These are phyloP conservation scores for Aplochiton taeniatus DNA, from an alignment of 2,797 vertebrate genomes.

Conservation along the genomic window DNA sequence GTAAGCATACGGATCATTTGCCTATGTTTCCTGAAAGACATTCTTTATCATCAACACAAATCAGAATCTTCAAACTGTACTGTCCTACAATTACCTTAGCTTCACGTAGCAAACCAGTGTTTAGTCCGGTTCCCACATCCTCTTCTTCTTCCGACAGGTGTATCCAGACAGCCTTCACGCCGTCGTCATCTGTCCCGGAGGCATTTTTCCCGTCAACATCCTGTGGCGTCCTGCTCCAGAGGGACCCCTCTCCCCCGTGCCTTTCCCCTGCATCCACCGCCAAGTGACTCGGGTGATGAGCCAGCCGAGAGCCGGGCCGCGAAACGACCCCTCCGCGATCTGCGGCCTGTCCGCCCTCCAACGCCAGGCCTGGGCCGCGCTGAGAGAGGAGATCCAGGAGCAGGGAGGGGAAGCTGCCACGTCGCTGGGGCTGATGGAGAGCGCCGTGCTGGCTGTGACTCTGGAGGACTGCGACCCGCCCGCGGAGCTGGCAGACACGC, in stretches of 20 bases:
- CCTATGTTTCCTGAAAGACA: no score
- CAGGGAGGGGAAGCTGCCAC: constrained; percentile 55
- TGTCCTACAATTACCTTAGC: no score
- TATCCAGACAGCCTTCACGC: constrained; percentile 79
- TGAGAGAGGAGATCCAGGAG: constrained; percentile 67
- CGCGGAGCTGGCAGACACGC: constrained; percentile 62
- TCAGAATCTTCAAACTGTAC: no score
- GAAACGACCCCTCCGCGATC: constrained; percentile 57
- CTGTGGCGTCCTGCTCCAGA: constrained; percentile 52
- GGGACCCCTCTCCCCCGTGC: constrained; percentile 54
- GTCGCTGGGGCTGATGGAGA: constrained; percentile 75
- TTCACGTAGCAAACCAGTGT: no score
- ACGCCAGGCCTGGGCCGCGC: constrained; percentile 69
- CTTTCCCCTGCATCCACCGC: constrained; percentile 70
- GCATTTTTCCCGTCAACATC: constrained; percentile 75
- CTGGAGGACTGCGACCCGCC: constrained; percentile 71
- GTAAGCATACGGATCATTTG: no score
- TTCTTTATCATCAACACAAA: no score
- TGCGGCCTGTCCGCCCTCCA: constrained; percentile 73
- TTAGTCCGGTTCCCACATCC: no score
- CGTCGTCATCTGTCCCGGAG: constrained; percentile 66
- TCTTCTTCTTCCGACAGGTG: constrained; percentile 49
- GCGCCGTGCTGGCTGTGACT: constrained; percentile 70
- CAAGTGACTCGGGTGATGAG: constrained; percentile 63
- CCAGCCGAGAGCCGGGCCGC: constrained; percentile 44